Conservation (phyloP, 2,797 vertebrate genomes). For the Myotis vivesi region DNA sequence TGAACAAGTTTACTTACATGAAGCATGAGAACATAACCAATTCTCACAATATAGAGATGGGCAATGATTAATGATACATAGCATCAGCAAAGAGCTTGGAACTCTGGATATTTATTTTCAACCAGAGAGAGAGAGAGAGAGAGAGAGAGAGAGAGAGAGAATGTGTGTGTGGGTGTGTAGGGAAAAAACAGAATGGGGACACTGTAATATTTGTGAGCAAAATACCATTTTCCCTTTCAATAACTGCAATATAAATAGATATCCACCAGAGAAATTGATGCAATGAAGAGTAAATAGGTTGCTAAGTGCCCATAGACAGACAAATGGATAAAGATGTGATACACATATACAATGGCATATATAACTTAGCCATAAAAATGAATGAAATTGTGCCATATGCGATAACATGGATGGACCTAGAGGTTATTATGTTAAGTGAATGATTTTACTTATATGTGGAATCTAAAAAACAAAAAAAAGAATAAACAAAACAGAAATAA, state of each 20-base stretch:
- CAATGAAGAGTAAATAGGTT: not conserved
- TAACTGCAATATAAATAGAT: slow-evolving; percentile 30
- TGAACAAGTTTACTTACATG: not conserved
- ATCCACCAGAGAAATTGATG: slow-evolving; percentile 22
- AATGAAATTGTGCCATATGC: not conserved
- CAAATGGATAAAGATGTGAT: not conserved
- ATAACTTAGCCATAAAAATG: not conserved
- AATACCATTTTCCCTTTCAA: slow-evolving; percentile 45
- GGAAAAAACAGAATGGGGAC: not conserved
- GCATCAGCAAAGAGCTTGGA: not conserved
- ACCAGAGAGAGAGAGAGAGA: not conserved
- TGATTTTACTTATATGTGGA: not conserved
- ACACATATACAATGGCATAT: not conserved
- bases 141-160: too few relatives aligned
- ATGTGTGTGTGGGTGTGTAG: not conserved
- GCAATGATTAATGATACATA: not conserved
- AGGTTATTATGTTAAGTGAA: not conserved
- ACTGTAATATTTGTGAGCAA: slow-evolving; percentile 29
- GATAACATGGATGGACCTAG: not conserved
- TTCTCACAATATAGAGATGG: not conserved
- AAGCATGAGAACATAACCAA: not conserved
- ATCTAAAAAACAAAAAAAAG: not conserved
- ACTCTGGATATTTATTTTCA: slow-evolving; percentile 50
- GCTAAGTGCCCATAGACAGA: not conserved
- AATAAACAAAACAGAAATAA: not conserved